Base-by-base conservation (phyloP, 2,797 vertebrate species). In the Cephalopachus bancanus region DNA sequence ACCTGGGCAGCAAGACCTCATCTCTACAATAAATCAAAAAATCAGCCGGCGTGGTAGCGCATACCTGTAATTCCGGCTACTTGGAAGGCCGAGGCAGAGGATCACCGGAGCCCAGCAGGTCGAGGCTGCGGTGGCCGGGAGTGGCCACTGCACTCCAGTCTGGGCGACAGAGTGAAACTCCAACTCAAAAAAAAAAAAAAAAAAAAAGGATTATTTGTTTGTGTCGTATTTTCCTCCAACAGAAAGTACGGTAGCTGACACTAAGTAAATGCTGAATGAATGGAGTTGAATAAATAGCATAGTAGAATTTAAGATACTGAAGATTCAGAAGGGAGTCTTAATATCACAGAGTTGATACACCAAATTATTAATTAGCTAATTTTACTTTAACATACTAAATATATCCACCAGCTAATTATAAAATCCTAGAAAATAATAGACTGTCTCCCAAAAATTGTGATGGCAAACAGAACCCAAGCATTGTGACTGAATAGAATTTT, bases 241-340 rank as follows among this genome's bases (percentile, higher is more conserved):
- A 76, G 10, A 91, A 94, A 80, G 1, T 44, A 53, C 15, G 78
- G 24, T 88, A 79, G 59, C 55, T 84, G 74, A 78, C 64, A 83
- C 65, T 79, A n/a, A 20, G 53, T 78, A 37, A 71, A 67, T 91
- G 60, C 80, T 79, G 81, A 95, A 90, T 65, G 2, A 60, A 89
- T 55, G 51, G 11, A 91, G 20, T 59, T 80, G 53, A 94, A 76
- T 89, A 75, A 94, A 85, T 72, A 67, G 87, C 53, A 92, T 76
- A 91, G 89, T 89, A 30, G 51, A 96, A 97, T 37, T 94, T 83
- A 51, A 76, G 75, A 95, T 87, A 72, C 51, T 65, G 49, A 64
- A 84, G 24, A 44, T 81, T 71, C 92, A 62, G 22, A 62, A 17
- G n/a, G 6, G 6, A 78, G n/a, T 72, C 96, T 93, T 95, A 76